A percentile compares a stretch with the other conserved stretches of the same genome.
Evolutionary conservation across 1,140 invertebrate genomes (phyloP).

Genomic region (Thaumatotibia leucotreta): DNA sequence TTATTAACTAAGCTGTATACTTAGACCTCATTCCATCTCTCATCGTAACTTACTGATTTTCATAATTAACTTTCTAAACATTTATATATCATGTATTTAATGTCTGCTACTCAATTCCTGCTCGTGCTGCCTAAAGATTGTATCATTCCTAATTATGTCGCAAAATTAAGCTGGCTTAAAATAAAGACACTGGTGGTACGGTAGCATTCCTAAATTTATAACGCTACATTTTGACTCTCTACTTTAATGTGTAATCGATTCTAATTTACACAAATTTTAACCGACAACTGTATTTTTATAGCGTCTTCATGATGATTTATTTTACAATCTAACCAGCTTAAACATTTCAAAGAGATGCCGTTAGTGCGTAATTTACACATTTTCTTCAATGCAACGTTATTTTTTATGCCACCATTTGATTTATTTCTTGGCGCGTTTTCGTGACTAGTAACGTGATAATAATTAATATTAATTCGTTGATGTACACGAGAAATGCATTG

Average conservation of each 20-base stretch:
- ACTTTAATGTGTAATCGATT: conserved; percentile 14
- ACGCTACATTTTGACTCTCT: not conserved
- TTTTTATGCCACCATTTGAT: not conserved
- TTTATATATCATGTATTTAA: not conserved
- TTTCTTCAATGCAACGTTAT: not conserved
- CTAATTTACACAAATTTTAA: conserved; percentile 22
- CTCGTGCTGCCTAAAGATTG: conserved; percentile 19
- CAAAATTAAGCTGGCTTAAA: conserved; percentile 27
- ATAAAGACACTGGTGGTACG: not conserved
- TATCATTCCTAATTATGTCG: conserved; percentile 32
- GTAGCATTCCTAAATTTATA: conserved; percentile 15
- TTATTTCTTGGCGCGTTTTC: conserved; percentile 6
- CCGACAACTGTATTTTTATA: conserved; percentile 29
- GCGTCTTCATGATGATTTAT: conserved; percentile 32
- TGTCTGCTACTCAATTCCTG: not conserved
- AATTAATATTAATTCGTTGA: conserved; percentile 66
- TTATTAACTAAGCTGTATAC: not conserved
- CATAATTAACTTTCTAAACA: not conserved
- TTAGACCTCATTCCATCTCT: not conserved
- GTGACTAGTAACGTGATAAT: conserved; percentile 58
- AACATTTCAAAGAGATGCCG: not conserved
- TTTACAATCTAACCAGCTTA: conserved; percentile 22
- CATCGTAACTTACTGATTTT: not conserved
- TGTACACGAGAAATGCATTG: conserved; percentile 44
- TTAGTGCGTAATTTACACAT: not conserved